These are phyloP conservation scores for Habrosyne pyritoides DNA, from an alignment of 2,888 invertebrate genomes.

Conservation along the genomic window DNA sequence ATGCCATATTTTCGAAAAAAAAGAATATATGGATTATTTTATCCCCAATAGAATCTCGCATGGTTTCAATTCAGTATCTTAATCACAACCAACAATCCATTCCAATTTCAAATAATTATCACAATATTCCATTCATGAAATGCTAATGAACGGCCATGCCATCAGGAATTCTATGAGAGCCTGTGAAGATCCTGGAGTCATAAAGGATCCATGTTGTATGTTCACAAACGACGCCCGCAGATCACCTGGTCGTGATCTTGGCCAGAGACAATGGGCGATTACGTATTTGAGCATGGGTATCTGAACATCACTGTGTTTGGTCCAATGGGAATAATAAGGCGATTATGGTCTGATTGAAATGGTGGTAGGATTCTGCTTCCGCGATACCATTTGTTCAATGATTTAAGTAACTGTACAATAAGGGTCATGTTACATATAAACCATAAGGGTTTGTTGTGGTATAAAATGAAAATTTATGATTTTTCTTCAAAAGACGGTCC, in stretches of 20 bases:
- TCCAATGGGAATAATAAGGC: constrained; percentile 17
- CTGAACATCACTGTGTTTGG: constrained; percentile 42
- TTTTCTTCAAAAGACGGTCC: too few species aligned
- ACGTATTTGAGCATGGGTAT: constrained; percentile 62
- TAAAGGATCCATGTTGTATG: not conserved
- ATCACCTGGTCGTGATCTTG: constrained; percentile 71
- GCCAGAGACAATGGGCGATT: constrained; percentile 73
- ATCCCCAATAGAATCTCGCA: too few species aligned
- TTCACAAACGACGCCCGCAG: constrained; percentile 33
- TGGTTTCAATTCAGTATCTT: too few species aligned
- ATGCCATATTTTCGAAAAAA: too few species aligned
- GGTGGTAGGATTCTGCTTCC: constrained; percentile 8
- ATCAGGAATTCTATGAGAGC: not conserved
- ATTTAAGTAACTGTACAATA: too few species aligned
- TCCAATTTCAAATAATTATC: not conserved
- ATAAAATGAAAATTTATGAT: too few species aligned
- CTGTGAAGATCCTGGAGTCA: not conserved
- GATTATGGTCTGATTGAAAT: constrained; percentile 16
- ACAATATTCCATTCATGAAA: not conserved
- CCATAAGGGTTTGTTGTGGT: too few species aligned
- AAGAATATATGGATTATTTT: too few species aligned
- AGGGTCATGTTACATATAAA: too few species aligned
- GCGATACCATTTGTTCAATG: not conserved
- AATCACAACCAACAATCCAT: too few species aligned
- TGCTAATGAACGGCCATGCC: not conserved